Percentiles rank a stretch among this genome's conserved stretches.
Evolutionary conservation across 2,113 vertebrate species (phyloP).

Genomic region (Ageneiosus marmoratus): DNA sequence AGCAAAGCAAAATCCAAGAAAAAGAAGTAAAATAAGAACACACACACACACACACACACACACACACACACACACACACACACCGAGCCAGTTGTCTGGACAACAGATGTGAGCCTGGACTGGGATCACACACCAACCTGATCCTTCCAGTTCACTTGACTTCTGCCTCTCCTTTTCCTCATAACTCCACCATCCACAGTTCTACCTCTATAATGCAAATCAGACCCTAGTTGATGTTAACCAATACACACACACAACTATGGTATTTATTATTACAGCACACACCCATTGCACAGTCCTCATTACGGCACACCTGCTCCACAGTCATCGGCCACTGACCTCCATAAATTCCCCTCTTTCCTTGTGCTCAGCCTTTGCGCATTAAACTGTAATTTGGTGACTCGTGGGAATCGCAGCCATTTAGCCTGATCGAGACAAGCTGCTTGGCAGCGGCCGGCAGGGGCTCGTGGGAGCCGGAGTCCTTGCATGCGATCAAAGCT

Average conservation of each 20-base stretch:
- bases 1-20: slow-evolving; percentile 18
- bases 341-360: slow-evolving; percentile 53
- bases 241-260: not conserved
- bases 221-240: not conserved
- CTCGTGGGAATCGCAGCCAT: slow-evolving; percentile 45
- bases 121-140: slow-evolving; percentile 57
- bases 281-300: slow-evolving; percentile 42
- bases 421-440: slow-evolving; percentile 53
- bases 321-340: slow-evolving; percentile 53
- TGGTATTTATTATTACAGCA: slow-evolving; percentile 5
- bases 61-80: slow-evolving; percentile 22
- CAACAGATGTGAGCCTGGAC: slow-evolving; percentile 67
- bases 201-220: slow-evolving; percentile 13
- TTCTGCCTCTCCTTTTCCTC: slow-evolving; percentile 22
- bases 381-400: slow-evolving; percentile 43
- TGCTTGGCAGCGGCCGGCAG: slow-evolving; percentile 40
- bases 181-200: not conserved
- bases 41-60: slow-evolving; percentile 17
- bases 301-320: slow-evolving; percentile 51
- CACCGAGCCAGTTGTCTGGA: slow-evolving; percentile 57
- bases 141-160: slow-evolving; percentile 50
- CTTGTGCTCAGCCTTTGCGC: slow-evolving; percentile 31
- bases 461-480: slow-evolving; percentile 55
- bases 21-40: slow-evolving; percentile 3
- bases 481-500: slow-evolving; percentile 59